Percentiles rank a stretch among this genome's conserved stretches.
These are phyloP conservation scores for Rhinoptilus africanus DNA, from an alignment of 2,113 vertebrate genomes.

Conservation along the genomic window DNA sequence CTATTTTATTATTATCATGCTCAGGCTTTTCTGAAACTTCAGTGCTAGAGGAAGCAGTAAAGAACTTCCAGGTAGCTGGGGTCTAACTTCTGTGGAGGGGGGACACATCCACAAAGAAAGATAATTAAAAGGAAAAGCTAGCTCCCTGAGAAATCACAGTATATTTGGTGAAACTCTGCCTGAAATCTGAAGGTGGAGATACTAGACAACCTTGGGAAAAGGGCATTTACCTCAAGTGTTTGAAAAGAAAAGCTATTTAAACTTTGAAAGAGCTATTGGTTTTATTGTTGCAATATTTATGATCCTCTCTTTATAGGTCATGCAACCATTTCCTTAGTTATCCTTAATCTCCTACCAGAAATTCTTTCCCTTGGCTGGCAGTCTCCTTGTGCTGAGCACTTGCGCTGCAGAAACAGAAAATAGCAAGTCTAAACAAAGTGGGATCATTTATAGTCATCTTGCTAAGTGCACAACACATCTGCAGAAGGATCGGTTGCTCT, in stretches of 20 bases:
- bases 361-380: constrained; percentile 12
- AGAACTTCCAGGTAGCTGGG: background rate
- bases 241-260: constrained; percentile 61
- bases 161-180: constrained; percentile 7
- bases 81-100: background rate
- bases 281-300: constrained; percentile 67
- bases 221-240: constrained; percentile 49
- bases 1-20: background rate
- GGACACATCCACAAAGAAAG: background rate
- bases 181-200: background rate
- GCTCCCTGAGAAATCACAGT: background rate
- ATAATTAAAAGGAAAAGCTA: background rate
- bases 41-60: background rate
- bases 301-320: constrained; percentile 49
- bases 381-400: background rate
- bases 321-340: constrained; percentile 48
- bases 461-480: constrained; percentile 25
- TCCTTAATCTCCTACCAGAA: constrained; percentile 47
- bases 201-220: constrained; percentile 21
- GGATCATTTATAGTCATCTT: background rate
- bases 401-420: background rate
- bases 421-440: constrained; percentile 30
- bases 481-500: constrained; percentile 24
- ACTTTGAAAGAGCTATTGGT: constrained; percentile 51
- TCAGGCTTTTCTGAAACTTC: background rate